Conservation (phyloP, 2,113 vertebrate species). For the Sardina pilchardus region DNA sequence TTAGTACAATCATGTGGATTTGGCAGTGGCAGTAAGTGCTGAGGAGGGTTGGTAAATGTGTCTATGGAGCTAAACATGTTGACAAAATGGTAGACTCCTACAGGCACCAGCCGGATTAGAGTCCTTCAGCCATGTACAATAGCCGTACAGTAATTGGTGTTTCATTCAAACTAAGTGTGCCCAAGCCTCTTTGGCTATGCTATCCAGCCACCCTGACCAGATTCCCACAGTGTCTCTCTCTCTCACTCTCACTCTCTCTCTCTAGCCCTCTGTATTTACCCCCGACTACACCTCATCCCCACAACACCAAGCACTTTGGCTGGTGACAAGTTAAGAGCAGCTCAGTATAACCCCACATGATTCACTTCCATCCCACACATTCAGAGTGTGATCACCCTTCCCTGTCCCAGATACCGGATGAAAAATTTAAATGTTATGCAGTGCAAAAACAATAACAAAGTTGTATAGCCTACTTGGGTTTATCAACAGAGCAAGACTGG, state of each 20-base stretch:
- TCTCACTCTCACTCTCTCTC: not conserved
- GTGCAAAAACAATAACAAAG: not conserved
- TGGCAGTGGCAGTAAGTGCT: not conserved
- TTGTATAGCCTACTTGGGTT: not conserved
- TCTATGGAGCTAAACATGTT: not conserved
- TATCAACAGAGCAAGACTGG: not conserved
- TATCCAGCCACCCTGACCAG: not conserved
- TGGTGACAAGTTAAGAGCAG: not conserved
- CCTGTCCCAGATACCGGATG: not conserved
- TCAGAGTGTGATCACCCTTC: not conserved
- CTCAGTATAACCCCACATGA: not conserved
- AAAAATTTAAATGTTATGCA: not conserved
- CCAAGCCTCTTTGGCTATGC: not conserved
- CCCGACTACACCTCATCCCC: not conserved
- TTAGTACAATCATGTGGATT: not conserved
- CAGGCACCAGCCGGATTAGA: not conserved
- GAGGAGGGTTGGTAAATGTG: not conserved
- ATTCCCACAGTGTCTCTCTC: not conserved
- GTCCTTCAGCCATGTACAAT: not conserved
- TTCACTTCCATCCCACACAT: not conserved
- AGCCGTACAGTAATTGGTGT: not conserved
- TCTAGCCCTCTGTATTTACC: not conserved
- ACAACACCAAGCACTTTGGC: slow-evolving; percentile 1
- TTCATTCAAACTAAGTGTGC: not conserved
- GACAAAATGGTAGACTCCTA: not conserved